phyloP scores from a whole-genome alignment of 2,888 invertebrate species.

The Drosophila kambysellisi region DNA sequence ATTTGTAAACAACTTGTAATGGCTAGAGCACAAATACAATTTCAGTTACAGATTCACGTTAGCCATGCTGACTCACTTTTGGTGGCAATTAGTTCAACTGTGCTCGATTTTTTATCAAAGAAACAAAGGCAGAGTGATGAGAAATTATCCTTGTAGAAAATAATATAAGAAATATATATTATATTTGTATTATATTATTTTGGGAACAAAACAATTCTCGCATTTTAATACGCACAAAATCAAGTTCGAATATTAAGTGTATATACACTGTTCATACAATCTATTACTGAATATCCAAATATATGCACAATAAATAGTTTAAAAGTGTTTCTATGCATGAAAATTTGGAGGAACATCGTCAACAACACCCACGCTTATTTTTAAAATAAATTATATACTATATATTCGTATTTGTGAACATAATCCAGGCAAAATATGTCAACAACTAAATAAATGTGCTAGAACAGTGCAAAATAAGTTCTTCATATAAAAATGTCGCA shows the following conservation, averaged over 20 bases:
- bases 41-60: conserved; percentile 31
- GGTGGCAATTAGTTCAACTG: conserved; percentile 23
- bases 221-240: conserved; percentile 23
- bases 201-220: neutral
- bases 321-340: conserved; percentile 31
- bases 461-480: neutral
- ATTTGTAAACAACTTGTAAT: conserved; percentile 57
- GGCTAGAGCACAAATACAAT: conserved; percentile 18
- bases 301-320: conserved; percentile 22
- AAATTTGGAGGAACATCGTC: conserved; percentile 28
- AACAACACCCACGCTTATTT: conserved; percentile 46
- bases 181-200: neutral
- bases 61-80: conserved; percentile 29
- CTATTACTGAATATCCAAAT: neutral
- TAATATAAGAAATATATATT: neutral
- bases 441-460: conserved; percentile 27
- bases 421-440: conserved; percentile 18
- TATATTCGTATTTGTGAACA: neutral
- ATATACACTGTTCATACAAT: neutral
- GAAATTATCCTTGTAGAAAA: neutral
- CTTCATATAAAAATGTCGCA: neutral
- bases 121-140: neutral
- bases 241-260: conserved; percentile 49
- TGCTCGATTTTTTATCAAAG: conserved; percentile 47
- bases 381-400: conserved; percentile 23